Conservation (phyloP, 2,113 vertebrate species). For the Poicephalus meyeri region DNA sequence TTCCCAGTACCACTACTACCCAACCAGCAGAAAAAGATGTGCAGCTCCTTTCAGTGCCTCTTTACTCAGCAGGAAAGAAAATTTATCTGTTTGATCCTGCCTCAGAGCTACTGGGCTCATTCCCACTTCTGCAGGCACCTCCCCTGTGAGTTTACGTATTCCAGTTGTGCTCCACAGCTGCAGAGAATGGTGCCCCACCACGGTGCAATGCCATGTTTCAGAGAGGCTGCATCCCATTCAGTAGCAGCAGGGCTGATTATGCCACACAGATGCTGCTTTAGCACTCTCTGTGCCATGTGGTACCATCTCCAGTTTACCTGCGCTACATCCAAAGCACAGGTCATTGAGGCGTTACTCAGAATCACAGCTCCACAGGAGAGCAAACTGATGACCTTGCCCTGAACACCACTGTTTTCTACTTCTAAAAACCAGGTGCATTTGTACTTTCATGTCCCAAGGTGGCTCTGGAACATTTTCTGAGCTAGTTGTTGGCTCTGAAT, state of each 20-base stretch:
- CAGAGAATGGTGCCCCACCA: rapidly evolving
- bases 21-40: not conserved
- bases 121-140: constrained; percentile 24
- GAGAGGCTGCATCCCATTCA: not conserved
- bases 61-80: not conserved
- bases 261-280: not conserved
- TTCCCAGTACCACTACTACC: not conserved
- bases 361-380: not conserved
- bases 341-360: not conserved
- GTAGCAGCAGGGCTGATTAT: not conserved
- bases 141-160: not conserved
- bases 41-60: not conserved
- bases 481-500: not conserved
- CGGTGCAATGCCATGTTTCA: rapidly evolving
- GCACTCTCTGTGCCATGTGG: not conserved
- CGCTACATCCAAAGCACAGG: not conserved
- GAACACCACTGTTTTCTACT: not conserved
- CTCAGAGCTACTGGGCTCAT: not conserved
- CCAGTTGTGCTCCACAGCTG: not conserved
- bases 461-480: not conserved
- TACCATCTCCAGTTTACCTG: not conserved
- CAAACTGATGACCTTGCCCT: not conserved
- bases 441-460: not conserved
- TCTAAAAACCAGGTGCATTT: not conserved
- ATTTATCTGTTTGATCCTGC: not conserved